These are phyloP conservation scores for Octonoba sinensis DNA, from an alignment of 2,888 invertebrate species.

Conservation along the genomic window DNA sequence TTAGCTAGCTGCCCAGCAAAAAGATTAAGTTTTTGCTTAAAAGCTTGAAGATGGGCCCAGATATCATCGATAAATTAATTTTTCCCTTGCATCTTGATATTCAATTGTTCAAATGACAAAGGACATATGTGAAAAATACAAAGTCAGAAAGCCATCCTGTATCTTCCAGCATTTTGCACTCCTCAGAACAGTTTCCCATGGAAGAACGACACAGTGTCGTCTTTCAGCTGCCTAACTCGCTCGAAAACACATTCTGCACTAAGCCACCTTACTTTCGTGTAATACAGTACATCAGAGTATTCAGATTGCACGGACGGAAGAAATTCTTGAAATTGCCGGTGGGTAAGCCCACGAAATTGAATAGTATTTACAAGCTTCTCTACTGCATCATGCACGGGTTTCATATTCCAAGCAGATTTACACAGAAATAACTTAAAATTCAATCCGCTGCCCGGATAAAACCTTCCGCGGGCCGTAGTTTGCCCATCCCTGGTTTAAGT, in stretches of 20 bases:
- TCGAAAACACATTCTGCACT: slow-evolving; percentile 5
- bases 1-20: too few species aligned
- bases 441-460: too few species aligned
- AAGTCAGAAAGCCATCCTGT: slow-evolving; percentile 17
- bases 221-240: slow-evolving; percentile 44
- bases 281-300: too few species aligned
- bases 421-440: too few species aligned
- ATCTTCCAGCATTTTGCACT: slow-evolving; percentile 16
- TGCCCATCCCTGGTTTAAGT: too few species aligned
- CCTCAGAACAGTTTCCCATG: slow-evolving; percentile 19
- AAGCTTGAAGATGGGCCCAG: too few species aligned
- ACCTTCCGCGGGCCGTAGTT: too few species aligned
- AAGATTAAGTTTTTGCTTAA: too few species aligned
- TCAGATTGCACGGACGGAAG: slow-evolving; percentile 7
- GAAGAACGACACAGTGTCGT: background rate
- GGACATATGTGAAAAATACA: too few species aligned
- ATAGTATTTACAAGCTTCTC: slow-evolving; percentile 33
- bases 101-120: too few species aligned
- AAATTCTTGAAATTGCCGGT: slow-evolving; percentile 16
- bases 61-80: too few species aligned
- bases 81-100: too few species aligned
- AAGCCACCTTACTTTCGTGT: slow-evolving; percentile 6
- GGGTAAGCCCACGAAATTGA: slow-evolving; percentile 31
- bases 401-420: slow-evolving; percentile 19
- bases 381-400: slow-evolving; percentile 27